Percentiles rank a stretch among this genome's conserved stretches.
These are phyloP conservation scores for Scotopteryx bipunctaria DNA, from an alignment of 2,888 invertebrate species.

Conservation along the genomic window DNA sequence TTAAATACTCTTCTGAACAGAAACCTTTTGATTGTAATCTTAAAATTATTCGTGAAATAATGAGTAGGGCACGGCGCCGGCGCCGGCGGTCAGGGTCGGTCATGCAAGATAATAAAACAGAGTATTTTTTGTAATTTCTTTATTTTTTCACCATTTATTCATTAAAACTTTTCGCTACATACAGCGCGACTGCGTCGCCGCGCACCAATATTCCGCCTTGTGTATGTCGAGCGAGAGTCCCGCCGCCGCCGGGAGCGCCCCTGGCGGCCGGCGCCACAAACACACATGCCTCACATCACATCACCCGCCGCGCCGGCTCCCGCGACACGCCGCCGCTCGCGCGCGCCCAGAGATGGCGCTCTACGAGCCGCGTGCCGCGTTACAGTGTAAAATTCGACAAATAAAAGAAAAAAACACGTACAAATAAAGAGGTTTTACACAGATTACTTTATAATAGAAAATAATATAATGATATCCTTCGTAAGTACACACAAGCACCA, in stretches of 20 bases:
- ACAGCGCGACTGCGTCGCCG: slow-evolving; percentile 74
- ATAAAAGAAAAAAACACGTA: slow-evolving; percentile 30
- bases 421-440: slow-evolving; percentile 67
- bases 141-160: slow-evolving; percentile 83
- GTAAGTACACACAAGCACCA: slow-evolving; percentile 81
- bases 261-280: slow-evolving; percentile 15
- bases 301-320: slow-evolving; percentile 47
- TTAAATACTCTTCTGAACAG: too few species aligned
- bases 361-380: slow-evolving; percentile 50
- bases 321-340: too few species aligned
- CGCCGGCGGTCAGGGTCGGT: too few species aligned
- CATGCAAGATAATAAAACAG: slow-evolving; percentile 8
- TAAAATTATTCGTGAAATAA: too few species aligned
- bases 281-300: slow-evolving; percentile 32
- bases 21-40: too few species aligned
- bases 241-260: slow-evolving; percentile 23
- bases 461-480: slow-evolving; percentile 71
- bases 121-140: slow-evolving; percentile 77
- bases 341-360: slow-evolving; percentile 50
- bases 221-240: slow-evolving; percentile 68
- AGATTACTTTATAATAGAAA: slow-evolving; percentile 56
- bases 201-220: slow-evolving; percentile 79
- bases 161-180: slow-evolving; percentile 80
- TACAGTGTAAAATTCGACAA: slow-evolving; percentile 31
- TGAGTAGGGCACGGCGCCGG: background rate